Evolutionary conservation across 2,113 vertebrate species (phyloP), one percentile per base, ranked within the genome.

Genomic region (Nerophis lumbriciformis): DNA sequence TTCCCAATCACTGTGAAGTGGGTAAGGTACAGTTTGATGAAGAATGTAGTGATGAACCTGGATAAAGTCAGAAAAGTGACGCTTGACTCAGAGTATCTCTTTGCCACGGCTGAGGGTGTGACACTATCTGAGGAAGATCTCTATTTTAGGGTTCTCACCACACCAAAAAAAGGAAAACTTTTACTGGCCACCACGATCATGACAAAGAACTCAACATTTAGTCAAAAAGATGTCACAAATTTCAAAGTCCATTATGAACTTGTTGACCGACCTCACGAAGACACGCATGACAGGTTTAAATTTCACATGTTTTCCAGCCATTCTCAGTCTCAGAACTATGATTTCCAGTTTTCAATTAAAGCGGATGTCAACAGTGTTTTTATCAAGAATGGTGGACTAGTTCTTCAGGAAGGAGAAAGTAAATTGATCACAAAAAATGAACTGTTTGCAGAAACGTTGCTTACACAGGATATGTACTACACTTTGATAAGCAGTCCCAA

Each of bases 401-500:
- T 71, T 10, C 78, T 98, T 72, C 76, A 66, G 68, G 95, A 98
- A 83, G 94, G 95, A 48, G 94, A 94, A 83, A 92, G 86, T 79
- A 93, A 90, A 69, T 73, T 96, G 55, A 94, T 97, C 65, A 95
- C 90, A 5, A 90, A 87, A 77, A 79, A 78, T 0, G 76, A 92
- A 36, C 77, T 98, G 59, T 95, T 93, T 87, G 86, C 92, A 66
- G 90, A 93, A 87, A 94, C 90, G 10, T 64, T 70, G 1, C 87
- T 88, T 61, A 92, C 91, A 50, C 91, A 79, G 67, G 83, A 83
- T 5, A 90, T 95, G 77, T 87, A 81, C 52, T 96, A 95, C 75
- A 85, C 88, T 35, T 60, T 98, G 73, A 86, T 52, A 53, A 86
- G 77, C 55, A 89, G 87, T 73, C 93, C 92, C 13, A 88, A 83